Evolutionary conservation across 2,888 invertebrate species (phyloP).

Genomic region (Caenorhabditis sp.): DNA sequence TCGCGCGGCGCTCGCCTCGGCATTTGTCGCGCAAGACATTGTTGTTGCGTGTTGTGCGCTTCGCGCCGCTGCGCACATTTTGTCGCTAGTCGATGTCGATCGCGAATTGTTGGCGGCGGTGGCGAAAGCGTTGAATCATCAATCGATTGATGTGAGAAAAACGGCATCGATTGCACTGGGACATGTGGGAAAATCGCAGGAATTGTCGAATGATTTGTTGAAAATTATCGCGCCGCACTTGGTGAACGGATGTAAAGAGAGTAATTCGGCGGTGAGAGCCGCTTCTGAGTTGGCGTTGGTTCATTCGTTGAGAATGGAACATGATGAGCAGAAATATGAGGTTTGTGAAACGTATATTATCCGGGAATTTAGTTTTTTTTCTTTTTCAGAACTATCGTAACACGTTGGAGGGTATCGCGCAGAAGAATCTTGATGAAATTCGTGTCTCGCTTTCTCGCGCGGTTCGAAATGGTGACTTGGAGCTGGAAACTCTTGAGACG

Average conservation of each 20-base stretch:
- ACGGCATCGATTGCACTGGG: constrained; percentile 41
- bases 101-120: constrained; percentile 82
- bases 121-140: constrained; percentile 80
- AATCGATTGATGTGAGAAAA: constrained; percentile 78
- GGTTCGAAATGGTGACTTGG: constrained; percentile 46
- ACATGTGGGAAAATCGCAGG: constrained; percentile 29
- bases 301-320: constrained; percentile 82
- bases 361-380: background rate
- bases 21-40: constrained; percentile 33
- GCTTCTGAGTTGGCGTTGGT: constrained; percentile 92
- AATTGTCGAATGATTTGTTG: constrained; percentile 42
- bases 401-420: constrained; percentile 38
- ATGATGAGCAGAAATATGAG: constrained; percentile 73
- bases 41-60: constrained; percentile 41
- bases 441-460: constrained; percentile 40
- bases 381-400: constrained; percentile 24
- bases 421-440: constrained; percentile 43
- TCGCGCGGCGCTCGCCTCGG: constrained; percentile 32
- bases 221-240: constrained; percentile 83
- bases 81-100: constrained; percentile 74
- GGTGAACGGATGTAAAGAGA: constrained; percentile 97
- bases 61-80: constrained; percentile 34
- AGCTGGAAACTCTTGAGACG: constrained; percentile 46
- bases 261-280: constrained; percentile 91
- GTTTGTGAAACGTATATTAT: too few species aligned